Evolutionary conservation across 2,113 vertebrate species (phyloP), one percentile per base, ranked within the genome.

Genomic region (Lophotis ruficrista): DNA sequence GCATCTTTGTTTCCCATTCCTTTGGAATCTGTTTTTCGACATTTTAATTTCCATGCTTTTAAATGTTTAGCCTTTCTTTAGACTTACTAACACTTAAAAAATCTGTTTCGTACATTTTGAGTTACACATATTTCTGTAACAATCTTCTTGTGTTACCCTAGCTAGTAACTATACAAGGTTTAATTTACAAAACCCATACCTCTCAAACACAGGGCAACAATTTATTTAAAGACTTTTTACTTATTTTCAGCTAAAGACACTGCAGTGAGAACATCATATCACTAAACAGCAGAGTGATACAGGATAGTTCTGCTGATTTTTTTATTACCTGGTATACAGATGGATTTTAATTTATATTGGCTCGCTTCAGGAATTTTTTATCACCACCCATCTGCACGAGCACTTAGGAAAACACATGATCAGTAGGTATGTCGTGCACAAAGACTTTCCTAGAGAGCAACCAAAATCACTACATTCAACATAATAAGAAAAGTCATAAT

Each of bases 381-480:
- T 62, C 75, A 72, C 33, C 50, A 61, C 17, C 60, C 75, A n/a
- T 57, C 43, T 61, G 57, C 86, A 91, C 1, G 9, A 91, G 62
- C 62, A 19, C 78, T 16, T 61, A 71, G 38, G 12, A 43, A 37
- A 82, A 56, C 35, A 64, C 45, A 66, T 1, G 14, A 64, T 69
- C 28, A 27, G 75, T 1, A 62, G 33, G 31, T 28, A 13, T 2
- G 14, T 5, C 2, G 0, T 1, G 10, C 14, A 68, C 31, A 53
- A 6, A 83, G 35, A 12, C 17, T 43, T 66, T 80, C 71, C 87
- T 75, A 69, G 57, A 85, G 70, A 87, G 66, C 76, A 60, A 3
- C 35, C 69, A 47, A 37, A 87, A 66, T 23, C 33, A 7, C 50
- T 35, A 8, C 30, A n/a, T 22, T 7, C 28, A 8, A 16, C 33